Percentiles rank a stretch among this genome's conserved stretches.
Evolutionary conservation across 37 sponge, comb jelly and placozoan species (phyloP).

Genomic region (Tethya wilhelma): DNA sequence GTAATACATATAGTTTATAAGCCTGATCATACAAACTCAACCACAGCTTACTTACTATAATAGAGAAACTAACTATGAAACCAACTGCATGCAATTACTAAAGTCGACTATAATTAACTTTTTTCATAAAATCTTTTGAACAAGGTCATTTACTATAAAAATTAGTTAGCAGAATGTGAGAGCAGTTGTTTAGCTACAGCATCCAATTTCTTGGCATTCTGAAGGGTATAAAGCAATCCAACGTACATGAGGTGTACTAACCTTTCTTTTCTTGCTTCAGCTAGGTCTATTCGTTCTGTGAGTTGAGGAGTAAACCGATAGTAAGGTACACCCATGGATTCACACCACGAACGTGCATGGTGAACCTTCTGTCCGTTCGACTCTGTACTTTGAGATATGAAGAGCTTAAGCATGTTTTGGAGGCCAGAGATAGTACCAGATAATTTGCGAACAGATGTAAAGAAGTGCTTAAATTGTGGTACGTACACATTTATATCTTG

Average conservation of each 20-base stretch:
- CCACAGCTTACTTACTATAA: too few relatives aligned
- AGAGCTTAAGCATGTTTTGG: constrained; percentile 14
- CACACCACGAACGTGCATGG: constrained; percentile 48
- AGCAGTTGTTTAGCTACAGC: constrained; percentile 13
- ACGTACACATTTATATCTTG: constrained; percentile 5
- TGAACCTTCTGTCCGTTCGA: constrained; percentile 48
- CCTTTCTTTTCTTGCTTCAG: neutral
- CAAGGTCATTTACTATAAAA: too few relatives aligned
- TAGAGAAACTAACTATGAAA: too few relatives aligned
- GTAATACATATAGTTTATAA: too few relatives aligned
- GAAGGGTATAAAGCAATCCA: constrained; percentile 14
- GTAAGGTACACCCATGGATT: too few relatives aligned
- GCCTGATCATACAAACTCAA: too few relatives aligned
- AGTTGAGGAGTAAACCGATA: constrained; percentile 33
- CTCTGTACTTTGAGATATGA: constrained; percentile 47
- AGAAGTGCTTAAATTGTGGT: neutral
- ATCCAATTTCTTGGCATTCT: constrained; percentile 8
- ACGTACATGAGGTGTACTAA: constrained; percentile 36
- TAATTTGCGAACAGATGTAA: constrained; percentile 1
- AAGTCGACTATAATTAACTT: too few relatives aligned
- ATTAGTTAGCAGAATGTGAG: too few relatives aligned
- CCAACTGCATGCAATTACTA: too few relatives aligned
- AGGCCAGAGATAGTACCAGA: constrained; percentile 7
- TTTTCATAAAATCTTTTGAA: too few relatives aligned
- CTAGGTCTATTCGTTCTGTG: constrained; percentile 14